Conservation (phyloP, 2,888 invertebrate genomes). For the Leucophenga montana region DNA sequence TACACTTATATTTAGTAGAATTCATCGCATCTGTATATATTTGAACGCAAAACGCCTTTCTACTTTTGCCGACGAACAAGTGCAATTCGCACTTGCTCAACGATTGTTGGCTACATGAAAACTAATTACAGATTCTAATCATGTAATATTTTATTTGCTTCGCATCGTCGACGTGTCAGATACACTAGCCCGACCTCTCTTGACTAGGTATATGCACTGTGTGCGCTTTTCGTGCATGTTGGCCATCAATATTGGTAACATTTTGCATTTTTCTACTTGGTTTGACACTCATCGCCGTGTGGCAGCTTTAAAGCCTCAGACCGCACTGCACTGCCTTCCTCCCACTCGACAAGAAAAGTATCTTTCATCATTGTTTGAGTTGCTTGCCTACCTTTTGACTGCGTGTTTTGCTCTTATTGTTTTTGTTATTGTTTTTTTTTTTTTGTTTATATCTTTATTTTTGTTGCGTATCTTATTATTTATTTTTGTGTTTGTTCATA, state of each 20-base stretch:
- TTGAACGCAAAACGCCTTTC: slow-evolving; percentile 62
- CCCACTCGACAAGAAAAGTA: slow-evolving; percentile 5
- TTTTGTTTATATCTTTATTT: slow-evolving; percentile 4
- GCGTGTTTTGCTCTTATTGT: slow-evolving; percentile 4
- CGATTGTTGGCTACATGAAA: slow-evolving; percentile 64
- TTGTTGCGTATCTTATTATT: slow-evolving; percentile 8
- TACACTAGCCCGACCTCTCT: not conserved
- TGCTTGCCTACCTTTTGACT: not conserved
- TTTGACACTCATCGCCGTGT: slow-evolving; percentile 19
- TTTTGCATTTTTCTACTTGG: slow-evolving; percentile 37
- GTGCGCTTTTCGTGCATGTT: slow-evolving; percentile 57
- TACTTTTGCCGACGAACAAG: slow-evolving; percentile 65
- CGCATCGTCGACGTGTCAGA: not conserved
- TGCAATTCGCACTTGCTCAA: slow-evolving; percentile 58
- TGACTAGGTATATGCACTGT: not conserved
- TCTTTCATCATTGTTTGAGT: slow-evolving; percentile 20
- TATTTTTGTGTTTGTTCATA: slow-evolving; percentile 36
- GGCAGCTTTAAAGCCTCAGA: no score
- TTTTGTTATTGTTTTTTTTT: slow-evolving; percentile 8
- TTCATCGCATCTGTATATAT: slow-evolving; percentile 52
- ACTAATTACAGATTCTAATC: slow-evolving; percentile 70
- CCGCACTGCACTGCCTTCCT: slow-evolving; percentile 21
- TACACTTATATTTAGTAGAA: slow-evolving; percentile 35
- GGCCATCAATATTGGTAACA: slow-evolving; percentile 61
- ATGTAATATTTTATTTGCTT: slow-evolving; percentile 61